Evolutionary conservation across 2,888 invertebrate genomes (phyloP).

Genomic region (Cloeon dipterum): DNA sequence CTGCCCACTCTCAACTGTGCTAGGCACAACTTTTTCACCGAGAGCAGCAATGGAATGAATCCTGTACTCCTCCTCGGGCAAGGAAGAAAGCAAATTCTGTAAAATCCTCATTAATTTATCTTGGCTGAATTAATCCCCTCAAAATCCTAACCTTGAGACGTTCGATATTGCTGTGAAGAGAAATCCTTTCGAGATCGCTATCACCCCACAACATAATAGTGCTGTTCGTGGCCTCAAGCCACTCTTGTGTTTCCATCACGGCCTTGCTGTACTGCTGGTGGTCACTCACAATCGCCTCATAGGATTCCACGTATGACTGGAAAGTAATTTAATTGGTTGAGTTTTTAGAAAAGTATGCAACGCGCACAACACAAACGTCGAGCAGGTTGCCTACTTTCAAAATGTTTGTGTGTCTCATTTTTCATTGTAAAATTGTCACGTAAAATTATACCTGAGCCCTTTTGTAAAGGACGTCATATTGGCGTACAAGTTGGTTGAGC

Average conservation of each 20-base stretch:
- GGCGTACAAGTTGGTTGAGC: conserved; percentile 40
- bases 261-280: conserved; percentile 76
- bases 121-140: not conserved
- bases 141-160: conserved; percentile 32
- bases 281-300: conserved; percentile 69
- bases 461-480: conserved; percentile 44
- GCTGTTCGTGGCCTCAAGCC: conserved; percentile 63
- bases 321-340: too few species aligned
- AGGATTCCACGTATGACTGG: conserved; percentile 50
- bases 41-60: conserved; percentile 55
- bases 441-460: conserved; percentile 41
- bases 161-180: conserved; percentile 67
- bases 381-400: not conserved
- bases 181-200: conserved; percentile 57
- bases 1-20: conserved; percentile 62
- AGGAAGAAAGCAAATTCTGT: conserved; percentile 44
- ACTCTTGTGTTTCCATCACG: conserved; percentile 66
- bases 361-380: too few species aligned
- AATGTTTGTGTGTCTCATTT: too few species aligned
- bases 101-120: conserved; percentile 4
- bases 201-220: conserved; percentile 68
- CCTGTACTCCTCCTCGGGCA: conserved; percentile 69
- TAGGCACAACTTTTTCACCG: conserved; percentile 78
- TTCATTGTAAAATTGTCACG: too few species aligned
- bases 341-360: too few species aligned